These are phyloP conservation scores for Tetrax tetrax DNA, from an alignment of 2,113 vertebrate species.

Conservation along the genomic window DNA sequence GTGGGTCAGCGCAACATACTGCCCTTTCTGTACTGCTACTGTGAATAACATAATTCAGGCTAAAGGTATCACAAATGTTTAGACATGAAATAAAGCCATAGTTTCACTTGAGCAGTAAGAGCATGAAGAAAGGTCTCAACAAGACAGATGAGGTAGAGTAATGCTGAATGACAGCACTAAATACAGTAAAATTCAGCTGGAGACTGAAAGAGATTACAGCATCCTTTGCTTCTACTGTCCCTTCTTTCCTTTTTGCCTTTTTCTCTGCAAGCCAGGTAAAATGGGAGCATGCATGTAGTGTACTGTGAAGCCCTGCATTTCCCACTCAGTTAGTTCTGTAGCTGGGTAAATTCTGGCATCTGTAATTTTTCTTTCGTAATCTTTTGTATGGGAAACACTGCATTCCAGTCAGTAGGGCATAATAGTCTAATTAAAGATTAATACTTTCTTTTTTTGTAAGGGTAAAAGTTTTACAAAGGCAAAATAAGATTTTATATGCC, in stretches of 20 bases:
- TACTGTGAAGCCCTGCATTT: not conserved
- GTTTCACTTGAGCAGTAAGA: not conserved
- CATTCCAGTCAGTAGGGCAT: not conserved
- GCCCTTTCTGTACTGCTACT: not conserved
- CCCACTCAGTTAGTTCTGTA: not conserved
- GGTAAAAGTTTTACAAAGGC: not conserved
- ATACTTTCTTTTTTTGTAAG: not conserved
- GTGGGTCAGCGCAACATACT: not conserved
- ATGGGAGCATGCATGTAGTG: accelerated
- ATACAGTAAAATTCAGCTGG: not conserved
- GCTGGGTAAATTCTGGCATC: not conserved
- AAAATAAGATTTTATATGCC: not conserved
- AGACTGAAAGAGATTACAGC: not conserved
- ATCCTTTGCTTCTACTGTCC: not conserved
- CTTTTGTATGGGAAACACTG: not conserved
- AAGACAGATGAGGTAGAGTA: not conserved
- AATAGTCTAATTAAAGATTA: not conserved
- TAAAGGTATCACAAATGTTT: not conserved
- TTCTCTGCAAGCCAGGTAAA: not conserved
- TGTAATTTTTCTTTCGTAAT: not conserved
- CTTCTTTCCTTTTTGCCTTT: not conserved
- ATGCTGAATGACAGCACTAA: not conserved
- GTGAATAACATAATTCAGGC: not conserved
- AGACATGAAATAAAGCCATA: not conserved
- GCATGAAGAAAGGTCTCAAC: not conserved